Percentiles rank a stretch among this genome's conserved stretches.
Evolutionary conservation across 2,797 vertebrate genomes (phyloP).

Genomic region (Sarcophilus harrisii): DNA sequence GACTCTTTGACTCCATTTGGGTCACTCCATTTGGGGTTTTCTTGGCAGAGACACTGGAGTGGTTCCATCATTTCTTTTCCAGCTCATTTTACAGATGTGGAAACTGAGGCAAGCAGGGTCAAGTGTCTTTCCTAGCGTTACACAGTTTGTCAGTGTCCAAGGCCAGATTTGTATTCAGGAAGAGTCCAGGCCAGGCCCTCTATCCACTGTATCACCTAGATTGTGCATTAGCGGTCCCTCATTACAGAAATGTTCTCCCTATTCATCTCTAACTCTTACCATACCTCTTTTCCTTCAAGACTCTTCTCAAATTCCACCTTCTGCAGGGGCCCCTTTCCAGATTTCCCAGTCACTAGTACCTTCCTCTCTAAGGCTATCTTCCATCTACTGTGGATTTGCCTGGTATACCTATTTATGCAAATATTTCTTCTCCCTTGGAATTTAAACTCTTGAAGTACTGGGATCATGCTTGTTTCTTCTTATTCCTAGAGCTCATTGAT

Average conservation of each 20-base stretch:
- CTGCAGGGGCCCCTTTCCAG: background rate
- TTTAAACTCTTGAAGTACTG: background rate
- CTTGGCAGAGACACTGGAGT: background rate
- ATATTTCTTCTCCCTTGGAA: background rate
- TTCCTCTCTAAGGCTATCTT: background rate
- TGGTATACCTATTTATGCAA: background rate
- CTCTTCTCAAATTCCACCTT: background rate
- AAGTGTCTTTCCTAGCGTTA: background rate
- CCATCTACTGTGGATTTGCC: background rate
- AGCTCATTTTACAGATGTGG: background rate
- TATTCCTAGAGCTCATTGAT: background rate
- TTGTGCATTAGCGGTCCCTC: background rate
- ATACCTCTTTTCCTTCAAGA: background rate
- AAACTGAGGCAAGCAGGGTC: background rate
- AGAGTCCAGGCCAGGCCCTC: background rate
- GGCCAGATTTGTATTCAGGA: background rate
- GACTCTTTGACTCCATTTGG: background rate
- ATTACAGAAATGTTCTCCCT: background rate
- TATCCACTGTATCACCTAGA: background rate
- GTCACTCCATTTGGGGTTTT: background rate
- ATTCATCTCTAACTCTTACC: background rate
- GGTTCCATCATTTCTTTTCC: background rate
- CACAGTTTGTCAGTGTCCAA: background rate
- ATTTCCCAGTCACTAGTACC: background rate
- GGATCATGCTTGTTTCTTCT: background rate